These are phyloP conservation scores for Aelia acuminata DNA, from an alignment of 2,888 invertebrate species.

Conservation along the genomic window DNA sequence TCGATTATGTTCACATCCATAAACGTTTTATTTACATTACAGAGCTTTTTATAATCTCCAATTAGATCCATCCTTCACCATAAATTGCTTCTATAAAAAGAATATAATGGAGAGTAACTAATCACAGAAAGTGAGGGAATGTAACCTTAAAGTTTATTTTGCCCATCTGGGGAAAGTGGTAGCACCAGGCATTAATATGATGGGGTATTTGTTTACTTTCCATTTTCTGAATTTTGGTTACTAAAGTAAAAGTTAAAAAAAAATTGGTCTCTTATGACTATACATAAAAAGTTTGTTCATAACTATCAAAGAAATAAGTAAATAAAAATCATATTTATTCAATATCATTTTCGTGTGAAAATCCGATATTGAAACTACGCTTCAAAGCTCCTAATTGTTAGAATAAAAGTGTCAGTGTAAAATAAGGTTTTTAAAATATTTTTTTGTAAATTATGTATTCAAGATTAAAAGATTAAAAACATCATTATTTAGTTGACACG, in stretches of 20 bases:
- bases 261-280: neutral
- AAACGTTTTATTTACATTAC: neutral
- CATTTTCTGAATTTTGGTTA: neutral
- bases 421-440: neutral
- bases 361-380: too few relatives aligned
- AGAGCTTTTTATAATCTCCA: neutral
- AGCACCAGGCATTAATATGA: neutral
- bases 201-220: neutral
- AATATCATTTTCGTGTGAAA: neutral
- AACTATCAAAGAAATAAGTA: neutral
- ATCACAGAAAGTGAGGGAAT: neutral
- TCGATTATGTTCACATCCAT: neutral
- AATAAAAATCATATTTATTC: neutral
- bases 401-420: neutral
- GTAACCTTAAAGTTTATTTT: neutral
- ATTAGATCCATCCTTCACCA: neutral
- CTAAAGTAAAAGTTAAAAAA: neutral
- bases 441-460: too few relatives aligned
- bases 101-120: neutral
- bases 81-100: neutral
- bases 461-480: too few relatives aligned
- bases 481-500: too few relatives aligned
- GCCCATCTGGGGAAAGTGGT: neutral
- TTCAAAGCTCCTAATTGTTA: neutral
- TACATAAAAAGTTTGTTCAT: neutral